Base-by-base conservation (phyloP, 2,888 invertebrate species). In the Drosophila putrida region DNA sequence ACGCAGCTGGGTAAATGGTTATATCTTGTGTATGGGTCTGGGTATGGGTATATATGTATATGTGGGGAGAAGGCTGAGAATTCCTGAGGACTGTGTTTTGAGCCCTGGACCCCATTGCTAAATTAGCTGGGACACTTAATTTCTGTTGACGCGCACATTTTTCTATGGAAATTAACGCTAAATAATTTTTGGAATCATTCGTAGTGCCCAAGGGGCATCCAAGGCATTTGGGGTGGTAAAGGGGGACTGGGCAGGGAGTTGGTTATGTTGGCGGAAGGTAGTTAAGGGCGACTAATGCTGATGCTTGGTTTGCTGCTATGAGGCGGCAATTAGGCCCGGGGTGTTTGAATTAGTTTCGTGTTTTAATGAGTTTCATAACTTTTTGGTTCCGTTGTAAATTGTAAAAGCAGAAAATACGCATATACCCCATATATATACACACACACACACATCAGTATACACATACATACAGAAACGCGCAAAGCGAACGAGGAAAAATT, bases 341-440 rank as follows among this genome's bases (percentile, higher is more conserved):
- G 83, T 80, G 88, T 88, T 83, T 88, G 88, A 83, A 83, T 83
- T 83, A 83, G 83, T 83, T 83, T 86, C 88, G 86, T 83, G 88
- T 83, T 83, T 83, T 83, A 83, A 83, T 83, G 83, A 83, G 83
- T 83, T 83, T 83, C 83, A 83, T 83, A 83, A 83, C 83, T 83
- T 83, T 83, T 88, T 88, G 86, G 83, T 88, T 88, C 88, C 88
- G 87, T 82, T 83, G 86, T 86, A 88, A 86, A 88, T 80, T 80
- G 80, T 75, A 80, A 71, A 75, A 68, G 80, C 78, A 69, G 60
- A 63, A 71, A 44, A 66, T 60, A 59, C 58, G 50, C 59, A 20
- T 20, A 78, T 61, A 70, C 63, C 4, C 36, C n/a, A 54, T 57
- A 55, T 38, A 63, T 13, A 60, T 61, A 54, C 51, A 55, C 43